phyloP scores from a whole-genome alignment of 2,113 vertebrate genomes.

The Zosterops japonicus region DNA sequence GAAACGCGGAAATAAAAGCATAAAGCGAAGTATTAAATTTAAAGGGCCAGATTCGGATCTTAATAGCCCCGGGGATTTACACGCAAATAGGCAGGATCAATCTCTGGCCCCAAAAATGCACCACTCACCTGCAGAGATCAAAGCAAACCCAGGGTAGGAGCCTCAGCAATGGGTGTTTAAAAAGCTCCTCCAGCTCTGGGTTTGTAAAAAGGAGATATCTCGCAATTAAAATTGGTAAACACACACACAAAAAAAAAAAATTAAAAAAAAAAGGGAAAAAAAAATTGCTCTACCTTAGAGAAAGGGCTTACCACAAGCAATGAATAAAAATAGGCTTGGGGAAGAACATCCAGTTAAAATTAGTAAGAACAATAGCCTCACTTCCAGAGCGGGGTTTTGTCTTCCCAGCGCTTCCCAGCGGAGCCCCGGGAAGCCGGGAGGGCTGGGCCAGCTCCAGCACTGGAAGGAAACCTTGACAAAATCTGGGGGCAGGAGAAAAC shows the following conservation, averaged over 20 bases:
- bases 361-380: slow-evolving; percentile 62
- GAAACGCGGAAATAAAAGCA: slow-evolving; percentile 64
- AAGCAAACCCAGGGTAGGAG: background rate
- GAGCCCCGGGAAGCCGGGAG: slow-evolving; percentile 44
- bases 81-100: slow-evolving; percentile 37
- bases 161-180: background rate
- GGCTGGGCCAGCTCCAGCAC: slow-evolving; percentile 3
- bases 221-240: slow-evolving; percentile 22
- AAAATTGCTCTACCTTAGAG: slow-evolving; percentile 62
- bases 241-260: background rate
- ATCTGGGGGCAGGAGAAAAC: background rate
- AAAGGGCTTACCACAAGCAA: slow-evolving; percentile 60
- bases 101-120: slow-evolving; percentile 4
- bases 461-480: slow-evolving; percentile 3
- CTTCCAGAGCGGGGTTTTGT: slow-evolving; percentile 56
- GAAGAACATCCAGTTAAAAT: slow-evolving; percentile 64
- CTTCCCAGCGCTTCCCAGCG: slow-evolving; percentile 38
- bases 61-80: slow-evolving; percentile 42
- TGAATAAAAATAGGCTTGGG: slow-evolving; percentile 61
- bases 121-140: slow-evolving; percentile 36
- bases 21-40: slow-evolving; percentile 53
- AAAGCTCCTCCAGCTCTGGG: slow-evolving; percentile 22
- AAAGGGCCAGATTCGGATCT: slow-evolving; percentile 63
- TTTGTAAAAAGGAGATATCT: background rate
- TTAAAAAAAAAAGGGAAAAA: background rate